Conservation (phyloP, 2,888 invertebrate species). For the Trichacis sp. region DNA sequence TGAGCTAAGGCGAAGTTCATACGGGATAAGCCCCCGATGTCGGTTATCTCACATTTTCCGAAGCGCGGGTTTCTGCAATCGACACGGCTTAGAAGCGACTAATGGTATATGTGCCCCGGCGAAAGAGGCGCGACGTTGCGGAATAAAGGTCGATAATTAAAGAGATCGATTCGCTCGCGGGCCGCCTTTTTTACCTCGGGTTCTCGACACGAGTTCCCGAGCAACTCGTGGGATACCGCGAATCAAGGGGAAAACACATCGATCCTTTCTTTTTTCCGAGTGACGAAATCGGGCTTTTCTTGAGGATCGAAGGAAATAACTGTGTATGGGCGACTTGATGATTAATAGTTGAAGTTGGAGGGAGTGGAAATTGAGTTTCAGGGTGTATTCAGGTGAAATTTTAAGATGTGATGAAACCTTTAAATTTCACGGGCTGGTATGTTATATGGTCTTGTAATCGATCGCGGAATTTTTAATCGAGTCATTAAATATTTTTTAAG, state of each 20-base stretch:
- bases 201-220: conserved; percentile 42
- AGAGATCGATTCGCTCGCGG: conserved; percentile 8
- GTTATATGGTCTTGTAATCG: too few relatives aligned
- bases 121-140: conserved; percentile 41
- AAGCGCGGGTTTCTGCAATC: conserved; percentile 45
- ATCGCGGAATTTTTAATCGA: too few relatives aligned
- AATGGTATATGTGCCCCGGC: conserved; percentile 27
- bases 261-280: not conserved
- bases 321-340: too few relatives aligned
- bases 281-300: not conserved
- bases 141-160: conserved; percentile 39
- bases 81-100: conserved; percentile 10
- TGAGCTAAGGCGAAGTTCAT: conserved; percentile 41
- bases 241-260: conserved; percentile 24
- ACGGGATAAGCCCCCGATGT: conserved; percentile 39
- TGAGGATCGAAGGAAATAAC: too few relatives aligned
- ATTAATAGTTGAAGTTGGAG: too few relatives aligned
- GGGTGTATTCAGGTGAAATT: too few relatives aligned
- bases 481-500: too few relatives aligned
- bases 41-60: conserved; percentile 43
- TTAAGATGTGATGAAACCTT: too few relatives aligned
- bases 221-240: conserved; percentile 41
- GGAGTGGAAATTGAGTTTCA: too few relatives aligned
- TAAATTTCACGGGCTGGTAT: too few relatives aligned
- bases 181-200: not conserved